These are phyloP conservation scores for Acinonyx jubatus DNA, from an alignment of 2,113 vertebrate species.

Conservation along the genomic window DNA sequence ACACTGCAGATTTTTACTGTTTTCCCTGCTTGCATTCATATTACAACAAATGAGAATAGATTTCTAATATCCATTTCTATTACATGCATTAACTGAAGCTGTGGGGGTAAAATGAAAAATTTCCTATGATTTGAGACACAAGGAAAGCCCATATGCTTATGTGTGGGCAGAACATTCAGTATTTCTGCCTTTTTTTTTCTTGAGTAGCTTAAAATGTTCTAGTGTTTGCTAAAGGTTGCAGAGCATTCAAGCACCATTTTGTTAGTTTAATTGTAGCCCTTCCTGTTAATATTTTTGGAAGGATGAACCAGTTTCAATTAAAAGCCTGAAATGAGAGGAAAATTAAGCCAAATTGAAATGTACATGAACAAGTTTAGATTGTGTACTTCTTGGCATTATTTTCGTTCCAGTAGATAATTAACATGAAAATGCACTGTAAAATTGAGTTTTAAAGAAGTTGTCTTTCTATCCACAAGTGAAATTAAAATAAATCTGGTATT, in stretches of 20 bases:
- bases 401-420: background rate
- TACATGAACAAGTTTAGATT: background rate
- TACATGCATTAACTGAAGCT: constrained; percentile 52
- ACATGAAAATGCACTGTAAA: background rate
- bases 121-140: constrained; percentile 21
- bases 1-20: constrained; percentile 69
- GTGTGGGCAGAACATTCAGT: background rate
- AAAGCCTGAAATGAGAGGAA: background rate
- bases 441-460: background rate
- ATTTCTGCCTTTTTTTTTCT: background rate
- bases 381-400: background rate
- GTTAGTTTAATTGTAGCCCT: background rate
- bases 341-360: background rate
- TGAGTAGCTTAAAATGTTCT: constrained; percentile 9
- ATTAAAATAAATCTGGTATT: background rate
- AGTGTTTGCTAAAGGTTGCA: background rate
- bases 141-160: background rate
- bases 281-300: constrained; percentile 20
- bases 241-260: background rate
- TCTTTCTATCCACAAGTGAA: background rate
- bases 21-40: constrained; percentile 67
- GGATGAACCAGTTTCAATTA: background rate
- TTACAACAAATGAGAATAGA: constrained; percentile 69
- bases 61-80: constrained; percentile 72
- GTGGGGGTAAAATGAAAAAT: constrained; percentile 31